These are phyloP conservation scores for Griposia aprilina DNA, from an alignment of 2,888 invertebrate species.

Conservation along the genomic window DNA sequence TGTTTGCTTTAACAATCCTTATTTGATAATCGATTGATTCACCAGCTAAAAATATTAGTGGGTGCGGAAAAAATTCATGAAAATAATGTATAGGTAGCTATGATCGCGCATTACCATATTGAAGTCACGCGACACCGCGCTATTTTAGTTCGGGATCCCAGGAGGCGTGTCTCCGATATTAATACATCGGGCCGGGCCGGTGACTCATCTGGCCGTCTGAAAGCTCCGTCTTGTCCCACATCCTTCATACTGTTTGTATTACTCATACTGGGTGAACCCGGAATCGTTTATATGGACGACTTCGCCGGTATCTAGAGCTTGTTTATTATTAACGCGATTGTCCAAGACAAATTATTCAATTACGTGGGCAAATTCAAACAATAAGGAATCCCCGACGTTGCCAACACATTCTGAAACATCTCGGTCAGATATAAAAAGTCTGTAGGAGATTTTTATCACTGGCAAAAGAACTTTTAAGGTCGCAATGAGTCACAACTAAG, in stretches of 20 bases:
- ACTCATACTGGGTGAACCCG: constrained; percentile 88
- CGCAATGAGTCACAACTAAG: constrained; percentile 71
- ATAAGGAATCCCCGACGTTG: constrained; percentile 57
- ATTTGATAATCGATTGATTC: constrained; percentile 67
- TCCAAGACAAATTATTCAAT: constrained; percentile 58
- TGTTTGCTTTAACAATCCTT: constrained; percentile 42
- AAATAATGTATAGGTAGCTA: constrained; percentile 67
- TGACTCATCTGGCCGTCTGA: constrained; percentile 88
- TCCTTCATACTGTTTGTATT: constrained; percentile 87
- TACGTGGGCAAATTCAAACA: constrained; percentile 55
- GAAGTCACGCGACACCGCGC: constrained; percentile 87
- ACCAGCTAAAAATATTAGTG: constrained; percentile 64
- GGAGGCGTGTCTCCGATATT: constrained; percentile 90
- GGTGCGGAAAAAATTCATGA: constrained; percentile 67
- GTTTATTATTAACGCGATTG: constrained; percentile 65
- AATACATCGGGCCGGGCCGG: constrained; percentile 83
- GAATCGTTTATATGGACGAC: constrained; percentile 80
- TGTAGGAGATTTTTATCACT: constrained; percentile 56
- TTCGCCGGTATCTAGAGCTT: constrained; percentile 69
- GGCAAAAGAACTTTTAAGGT: constrained; percentile 58
- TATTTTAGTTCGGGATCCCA: constrained; percentile 87
- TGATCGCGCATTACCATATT: constrained; percentile 79
- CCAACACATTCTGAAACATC: constrained; percentile 61
- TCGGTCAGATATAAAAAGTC: constrained; percentile 61
- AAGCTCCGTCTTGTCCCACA: constrained; percentile 88